Evolutionary conservation across 1,140 invertebrate species (phyloP), one percentile per base, ranked within the genome.

Genomic region (Eurosta solidaginis): DNA sequence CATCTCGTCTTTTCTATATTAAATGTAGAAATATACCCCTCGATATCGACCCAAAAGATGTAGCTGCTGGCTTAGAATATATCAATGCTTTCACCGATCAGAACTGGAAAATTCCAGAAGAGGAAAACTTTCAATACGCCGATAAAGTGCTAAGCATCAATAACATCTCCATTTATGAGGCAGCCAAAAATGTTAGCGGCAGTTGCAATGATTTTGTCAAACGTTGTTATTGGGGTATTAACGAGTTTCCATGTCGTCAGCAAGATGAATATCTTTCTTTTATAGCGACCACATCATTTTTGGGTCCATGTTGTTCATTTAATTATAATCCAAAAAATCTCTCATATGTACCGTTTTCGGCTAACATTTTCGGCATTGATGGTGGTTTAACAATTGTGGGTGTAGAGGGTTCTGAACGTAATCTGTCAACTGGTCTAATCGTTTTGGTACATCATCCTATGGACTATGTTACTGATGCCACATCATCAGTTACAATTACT

Each of bases 301-400:
- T 87, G 25, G 85, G 85, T 6, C 83, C 84, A 33, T 87, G 85
- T 59, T 87, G 85, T 80, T 86, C 85, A 50, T 87, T 87, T 33
- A 87, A 87, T 79, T 87, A 87, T 59, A 87, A 87, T 80, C 85
- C 85, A 0, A 80, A 82, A 25, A 87, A 87, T 80, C 44, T 78
- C 45, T 87, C 84, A 27, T 87, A 82, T 52, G 82, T 87, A 36
- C 85, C 85, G 22, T 87, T 87, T 54, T 85, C 85, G 6, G 79
- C 85, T 10, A 87, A 87, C 45, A 85, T 85, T n/a, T 87, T 85
- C 42, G 85, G 85, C 73, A 83, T 87, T 79, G 82, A 87, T 14
- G 85, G 85, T 0, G 85, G 85, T 0, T 68, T 87, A 20, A 85
- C 79, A 1, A 80, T 87, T 12, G 82, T 87, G 2, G 85, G 85